Evolutionary conservation across 2,113 vertebrate genomes (phyloP).

Genomic region (Leucosticte australis): DNA sequence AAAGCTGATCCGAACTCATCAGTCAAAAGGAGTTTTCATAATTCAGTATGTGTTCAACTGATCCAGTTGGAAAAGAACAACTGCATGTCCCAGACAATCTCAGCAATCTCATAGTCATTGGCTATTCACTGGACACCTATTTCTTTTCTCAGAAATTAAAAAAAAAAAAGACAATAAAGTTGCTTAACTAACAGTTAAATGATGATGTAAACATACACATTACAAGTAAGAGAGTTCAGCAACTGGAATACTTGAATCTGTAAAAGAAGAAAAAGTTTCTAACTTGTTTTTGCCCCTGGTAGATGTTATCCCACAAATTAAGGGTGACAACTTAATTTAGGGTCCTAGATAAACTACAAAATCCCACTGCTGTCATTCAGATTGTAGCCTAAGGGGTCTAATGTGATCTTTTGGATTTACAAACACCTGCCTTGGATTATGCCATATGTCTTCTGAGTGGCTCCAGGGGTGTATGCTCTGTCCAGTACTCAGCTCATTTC

Average conservation of each 20-base stretch:
- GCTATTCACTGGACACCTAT: not conserved
- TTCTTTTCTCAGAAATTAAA: not conserved
- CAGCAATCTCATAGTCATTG: not conserved
- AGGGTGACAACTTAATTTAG: constrained; percentile 67
- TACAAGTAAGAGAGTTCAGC: not conserved
- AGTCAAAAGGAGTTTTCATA: constrained; percentile 24
- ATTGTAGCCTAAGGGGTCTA: constrained; percentile 62
- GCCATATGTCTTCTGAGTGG: constrained; percentile 56
- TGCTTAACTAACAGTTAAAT: not conserved
- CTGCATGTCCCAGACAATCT: constrained; percentile 2
- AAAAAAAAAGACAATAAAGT: not conserved
- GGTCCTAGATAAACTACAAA: constrained; percentile 53
- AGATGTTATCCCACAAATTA: constrained; percentile 45
- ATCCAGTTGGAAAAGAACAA: not conserved
- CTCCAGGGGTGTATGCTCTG: constrained; percentile 41
- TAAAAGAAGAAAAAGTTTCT: constrained; percentile 17
- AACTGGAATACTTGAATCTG: not conserved
- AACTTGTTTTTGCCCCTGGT: constrained; percentile 26
- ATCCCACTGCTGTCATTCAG: constrained; percentile 64
- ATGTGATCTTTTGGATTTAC: constrained; percentile 67
- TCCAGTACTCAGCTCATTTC: constrained; percentile 13
- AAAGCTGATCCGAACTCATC: constrained; percentile 48
- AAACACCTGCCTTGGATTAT: constrained; percentile 63
- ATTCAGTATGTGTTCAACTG: constrained; percentile 18
- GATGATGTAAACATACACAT: not conserved